Percentiles rank a stretch among this genome's conserved stretches.
These are phyloP conservation scores for Onychomys leucogaster DNA, from an alignment of 2,797 vertebrate genomes.

Conservation along the genomic window DNA sequence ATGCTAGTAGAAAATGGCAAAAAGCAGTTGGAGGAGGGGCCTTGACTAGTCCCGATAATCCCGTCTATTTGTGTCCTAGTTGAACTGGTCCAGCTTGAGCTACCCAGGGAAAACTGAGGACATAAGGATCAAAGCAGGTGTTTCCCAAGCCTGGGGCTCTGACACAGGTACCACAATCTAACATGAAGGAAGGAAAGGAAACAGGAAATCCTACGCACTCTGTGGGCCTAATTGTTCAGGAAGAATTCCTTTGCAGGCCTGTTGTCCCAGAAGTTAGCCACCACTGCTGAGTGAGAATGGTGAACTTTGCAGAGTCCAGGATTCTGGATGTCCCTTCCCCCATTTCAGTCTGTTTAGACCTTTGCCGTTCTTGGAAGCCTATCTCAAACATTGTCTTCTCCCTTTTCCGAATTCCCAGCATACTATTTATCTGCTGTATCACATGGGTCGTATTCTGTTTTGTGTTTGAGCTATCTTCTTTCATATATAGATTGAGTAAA, in stretches of 20 bases:
- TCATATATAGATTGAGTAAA: constrained; percentile 51
- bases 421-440: background rate
- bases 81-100: background rate
- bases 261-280: constrained; percentile 61
- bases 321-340: background rate
- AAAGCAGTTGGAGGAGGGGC: background rate
- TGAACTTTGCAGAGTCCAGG: background rate
- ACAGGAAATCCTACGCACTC: constrained; percentile 69
- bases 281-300: constrained; percentile 45
- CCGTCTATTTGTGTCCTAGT: background rate
- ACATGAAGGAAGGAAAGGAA: constrained; percentile 70
- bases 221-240: constrained; percentile 44
- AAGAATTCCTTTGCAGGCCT: constrained; percentile 54
- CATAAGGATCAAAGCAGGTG: constrained; percentile 59
- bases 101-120: background rate
- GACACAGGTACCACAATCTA: constrained; percentile 67
- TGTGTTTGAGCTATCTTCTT: constrained; percentile 44
- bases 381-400: constrained; percentile 21
- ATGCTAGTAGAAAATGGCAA: background rate
- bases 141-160: constrained; percentile 66
- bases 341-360: background rate
- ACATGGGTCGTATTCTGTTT: background rate
- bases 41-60: background rate
- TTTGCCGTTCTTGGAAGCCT: constrained; percentile 56
- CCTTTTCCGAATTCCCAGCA: background rate